phyloP scores from a whole-genome alignment of 2,888 invertebrate species.

The Auanema freiburgensis region DNA sequence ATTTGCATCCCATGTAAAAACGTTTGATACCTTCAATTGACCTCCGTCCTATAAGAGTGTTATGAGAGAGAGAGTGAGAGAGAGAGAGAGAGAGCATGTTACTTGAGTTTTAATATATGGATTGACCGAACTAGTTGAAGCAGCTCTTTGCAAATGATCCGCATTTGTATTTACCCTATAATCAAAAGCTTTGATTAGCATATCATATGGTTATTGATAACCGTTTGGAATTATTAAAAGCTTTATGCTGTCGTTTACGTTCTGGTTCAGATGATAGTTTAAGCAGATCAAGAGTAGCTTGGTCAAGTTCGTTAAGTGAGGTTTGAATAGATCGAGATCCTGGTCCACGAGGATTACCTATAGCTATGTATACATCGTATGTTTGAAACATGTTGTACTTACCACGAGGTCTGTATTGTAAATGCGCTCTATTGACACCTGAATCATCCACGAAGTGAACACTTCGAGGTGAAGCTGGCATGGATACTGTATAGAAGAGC shows the following conservation, averaged over 20 bases:
- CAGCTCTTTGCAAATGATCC: conserved; percentile 44
- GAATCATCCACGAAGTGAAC: conserved; percentile 45
- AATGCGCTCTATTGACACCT: conserved; percentile 30
- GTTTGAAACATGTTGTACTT: conserved; percentile 2
- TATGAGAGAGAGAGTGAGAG: no score
- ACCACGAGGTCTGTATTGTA: conserved; percentile 45
- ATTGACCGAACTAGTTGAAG: conserved; percentile 56
- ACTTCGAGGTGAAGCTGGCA: conserved; percentile 43
- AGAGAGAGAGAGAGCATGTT: conserved; percentile 3
- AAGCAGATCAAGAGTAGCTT: conserved; percentile 57
- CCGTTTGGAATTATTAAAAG: neutral
- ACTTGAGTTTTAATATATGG: conserved; percentile 41
- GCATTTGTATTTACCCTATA: conserved; percentile 4
- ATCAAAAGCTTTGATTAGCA: neutral
- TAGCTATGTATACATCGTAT: conserved; percentile 10
- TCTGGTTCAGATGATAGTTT: conserved; percentile 48
- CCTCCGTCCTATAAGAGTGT: conserved; percentile 48
- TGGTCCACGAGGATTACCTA: conserved; percentile 28
- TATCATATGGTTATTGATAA: conserved; percentile 3
- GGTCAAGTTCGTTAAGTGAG: conserved; percentile 49
- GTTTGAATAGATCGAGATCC: conserved; percentile 31
- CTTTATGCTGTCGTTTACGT: neutral
- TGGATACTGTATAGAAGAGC: conserved; percentile 33
- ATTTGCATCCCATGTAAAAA: conserved; percentile 52
- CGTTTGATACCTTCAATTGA: conserved; percentile 42